Evolutionary conservation across 2,797 vertebrate genomes (phyloP).

Genomic region (Labroides dimidiatus): DNA sequence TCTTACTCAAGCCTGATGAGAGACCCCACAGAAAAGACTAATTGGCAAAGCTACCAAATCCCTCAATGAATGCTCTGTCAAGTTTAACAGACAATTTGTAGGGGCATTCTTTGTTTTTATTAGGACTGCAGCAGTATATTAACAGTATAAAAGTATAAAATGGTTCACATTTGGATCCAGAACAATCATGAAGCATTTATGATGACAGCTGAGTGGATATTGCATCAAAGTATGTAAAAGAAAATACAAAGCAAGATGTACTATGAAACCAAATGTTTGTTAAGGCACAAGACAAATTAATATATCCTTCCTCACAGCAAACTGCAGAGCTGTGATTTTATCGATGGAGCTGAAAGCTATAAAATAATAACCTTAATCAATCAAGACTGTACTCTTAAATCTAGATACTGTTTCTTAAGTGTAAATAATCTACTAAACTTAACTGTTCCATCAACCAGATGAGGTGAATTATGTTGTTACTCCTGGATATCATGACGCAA

Average conservation of each 20-base stretch:
- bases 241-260: not conserved
- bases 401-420: too few species aligned
- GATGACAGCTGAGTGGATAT: not conserved
- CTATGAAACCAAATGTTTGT: not conserved
- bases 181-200: not conserved
- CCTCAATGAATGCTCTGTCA: too few species aligned
- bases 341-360: too few species aligned
- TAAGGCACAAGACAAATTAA: not conserved
- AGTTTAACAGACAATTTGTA: not conserved
- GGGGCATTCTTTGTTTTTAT: conserved; percentile 2
- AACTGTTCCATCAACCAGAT: too few species aligned
- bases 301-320: too few species aligned
- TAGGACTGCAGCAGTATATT: not conserved
- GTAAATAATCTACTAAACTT: too few species aligned
- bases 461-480: too few species aligned
- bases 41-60: too few species aligned
- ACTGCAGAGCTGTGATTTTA: too few species aligned
- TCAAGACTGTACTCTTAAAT: too few species aligned
- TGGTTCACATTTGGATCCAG: not conserved
- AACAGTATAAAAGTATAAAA: not conserved
- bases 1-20: not conserved
- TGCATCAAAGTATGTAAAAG: not conserved
- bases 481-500: too few species aligned
- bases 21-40: not conserved
- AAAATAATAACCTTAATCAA: too few species aligned